phyloP scores from a whole-genome alignment of 2,797 vertebrate genomes.

The Scolopax bukidnonensis region DNA sequence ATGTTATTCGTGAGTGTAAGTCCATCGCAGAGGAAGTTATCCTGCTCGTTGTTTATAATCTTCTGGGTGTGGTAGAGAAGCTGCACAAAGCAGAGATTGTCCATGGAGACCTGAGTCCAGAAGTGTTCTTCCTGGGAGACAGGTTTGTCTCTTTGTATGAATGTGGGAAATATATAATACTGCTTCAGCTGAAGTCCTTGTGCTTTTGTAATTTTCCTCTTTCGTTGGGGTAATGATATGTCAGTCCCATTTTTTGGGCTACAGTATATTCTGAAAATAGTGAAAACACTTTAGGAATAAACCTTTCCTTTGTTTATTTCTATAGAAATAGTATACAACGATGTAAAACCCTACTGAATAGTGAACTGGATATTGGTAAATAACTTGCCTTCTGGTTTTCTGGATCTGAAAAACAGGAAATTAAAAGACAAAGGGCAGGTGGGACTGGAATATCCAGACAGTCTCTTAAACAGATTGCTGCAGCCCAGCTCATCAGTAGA shows the following conservation, averaged over 20 bases:
- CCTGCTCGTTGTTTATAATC: conserved; percentile 72
- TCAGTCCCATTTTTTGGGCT: neutral
- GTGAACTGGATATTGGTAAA: neutral
- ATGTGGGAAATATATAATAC: neutral
- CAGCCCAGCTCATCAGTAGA: neutral
- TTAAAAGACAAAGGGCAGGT: neutral
- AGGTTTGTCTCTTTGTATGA: conserved; percentile 66
- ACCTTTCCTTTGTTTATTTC: neutral
- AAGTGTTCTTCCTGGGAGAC: conserved; percentile 78
- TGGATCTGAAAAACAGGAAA: neutral
- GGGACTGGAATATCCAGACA: neutral
- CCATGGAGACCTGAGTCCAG: conserved; percentile 79
- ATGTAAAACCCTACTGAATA: neutral
- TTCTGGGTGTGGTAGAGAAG: conserved; percentile 77
- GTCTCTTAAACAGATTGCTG: neutral
- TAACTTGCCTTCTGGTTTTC: neutral
- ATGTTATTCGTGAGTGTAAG: conserved; percentile 68
- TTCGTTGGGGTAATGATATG: neutral
- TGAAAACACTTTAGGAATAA: neutral
- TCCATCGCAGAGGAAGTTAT: conserved; percentile 59
- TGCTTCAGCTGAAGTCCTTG: neutral
- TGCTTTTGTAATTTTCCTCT: neutral
- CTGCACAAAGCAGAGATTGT: conserved; percentile 80
- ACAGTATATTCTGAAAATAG: neutral
- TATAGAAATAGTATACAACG: neutral